Base-by-base conservation (phyloP, 2,888 invertebrate genomes). In the Sesamia inferens region DNA sequence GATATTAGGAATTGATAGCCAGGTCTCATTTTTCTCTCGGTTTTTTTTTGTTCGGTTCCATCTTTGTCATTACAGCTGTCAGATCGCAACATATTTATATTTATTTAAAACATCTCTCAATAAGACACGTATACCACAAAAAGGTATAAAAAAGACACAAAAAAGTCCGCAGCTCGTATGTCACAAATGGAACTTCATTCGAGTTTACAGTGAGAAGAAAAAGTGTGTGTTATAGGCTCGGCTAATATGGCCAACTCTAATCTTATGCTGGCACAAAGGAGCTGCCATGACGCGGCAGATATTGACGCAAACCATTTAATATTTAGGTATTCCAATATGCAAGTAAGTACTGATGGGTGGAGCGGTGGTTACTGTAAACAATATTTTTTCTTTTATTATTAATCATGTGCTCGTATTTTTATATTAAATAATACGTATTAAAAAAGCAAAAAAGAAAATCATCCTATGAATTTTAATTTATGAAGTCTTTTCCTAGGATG, bases 281-380 rank as follows among this genome's bases (percentile, higher is more conserved):
- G 92, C 93, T 93, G 94, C 93, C 95, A 95, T 96, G 96, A 96
- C 95, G 88, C 85, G 88, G 95, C 95, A 87, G 91, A 93, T 93
- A 92, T 93, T 90, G 90, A 93, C 92, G 93, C 94, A 88, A 95
- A 94, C 94, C 94, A 94, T 95, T 96, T 95, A 93, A 95, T 95
- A 94, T 95, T 95, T 94, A 94, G 94, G 94, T 95, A 94, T 95
- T 94, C 90, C 91, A 90, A 93, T 92, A 91, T 90, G 90, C 90
- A 89, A 85, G 93, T 94, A 89, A 85, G 93, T 94, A 94, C 93
- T 87, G 90, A 72, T 89, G 90, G 68, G 86, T 66, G 82, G 88
- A 91, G 74, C 77, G 31, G 61, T 73, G 65, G 64, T 85, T 71
- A 48, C 14, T 19, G 54, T 48, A 8, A 66, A 70, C 44, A 68